Percentiles rank a stretch among this genome's conserved stretches.
These are phyloP conservation scores for Toxostoma redivivum DNA, from an alignment of 2,113 vertebrate genomes.

Conservation along the genomic window DNA sequence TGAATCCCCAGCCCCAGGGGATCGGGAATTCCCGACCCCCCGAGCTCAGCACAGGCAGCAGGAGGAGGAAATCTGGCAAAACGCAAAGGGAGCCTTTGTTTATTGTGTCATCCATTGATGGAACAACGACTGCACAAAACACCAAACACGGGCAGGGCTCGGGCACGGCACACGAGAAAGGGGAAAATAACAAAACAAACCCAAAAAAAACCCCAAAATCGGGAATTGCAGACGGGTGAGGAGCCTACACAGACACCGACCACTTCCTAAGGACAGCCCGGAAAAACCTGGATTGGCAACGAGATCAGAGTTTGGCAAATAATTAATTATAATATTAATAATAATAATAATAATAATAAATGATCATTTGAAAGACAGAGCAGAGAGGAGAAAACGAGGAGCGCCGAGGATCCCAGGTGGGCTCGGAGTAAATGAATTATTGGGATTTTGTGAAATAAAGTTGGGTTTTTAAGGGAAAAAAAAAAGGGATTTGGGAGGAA, in stretches of 20 bases:
- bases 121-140: conserved; percentile 66
- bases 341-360: background rate
- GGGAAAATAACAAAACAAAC: background rate
- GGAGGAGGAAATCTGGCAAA: background rate
- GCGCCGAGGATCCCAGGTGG: background rate
- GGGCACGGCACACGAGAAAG: conserved; percentile 50
- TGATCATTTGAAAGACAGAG: fast-evolving
- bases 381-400: background rate
- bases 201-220: background rate
- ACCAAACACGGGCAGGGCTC: conserved; percentile 50
- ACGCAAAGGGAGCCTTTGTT: conserved; percentile 64
- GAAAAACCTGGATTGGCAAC: conserved; percentile 30
- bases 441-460: too few species aligned
- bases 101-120: conserved; percentile 53
- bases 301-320: conserved; percentile 22
- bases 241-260: conserved; percentile 24
- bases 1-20: too few species aligned
- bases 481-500: background rate
- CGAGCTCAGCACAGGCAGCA: background rate
- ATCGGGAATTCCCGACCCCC: background rate
- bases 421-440: background rate
- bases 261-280: background rate
- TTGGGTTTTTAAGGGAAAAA: too few species aligned
- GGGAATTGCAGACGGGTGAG: background rate
- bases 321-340: background rate